phyloP scores from a whole-genome alignment of 2,113 vertebrate genomes.

The Trinectes maculatus region DNA sequence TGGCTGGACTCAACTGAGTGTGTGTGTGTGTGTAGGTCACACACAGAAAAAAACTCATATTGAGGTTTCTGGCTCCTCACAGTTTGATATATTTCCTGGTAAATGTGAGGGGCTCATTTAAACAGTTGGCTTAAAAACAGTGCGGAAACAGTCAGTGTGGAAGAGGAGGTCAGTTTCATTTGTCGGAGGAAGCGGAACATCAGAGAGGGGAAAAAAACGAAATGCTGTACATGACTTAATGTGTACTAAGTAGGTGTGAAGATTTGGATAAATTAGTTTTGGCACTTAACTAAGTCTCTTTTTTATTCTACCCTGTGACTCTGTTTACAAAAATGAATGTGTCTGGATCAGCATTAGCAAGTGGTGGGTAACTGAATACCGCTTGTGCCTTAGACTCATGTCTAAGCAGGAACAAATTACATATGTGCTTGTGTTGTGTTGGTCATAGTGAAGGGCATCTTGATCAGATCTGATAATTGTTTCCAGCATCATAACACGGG shows the following conservation, averaged over 20 bases:
- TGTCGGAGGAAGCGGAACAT: neutral
- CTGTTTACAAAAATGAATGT: neutral
- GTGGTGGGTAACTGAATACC: neutral
- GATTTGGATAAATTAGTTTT: neutral
- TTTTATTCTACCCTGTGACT: neutral
- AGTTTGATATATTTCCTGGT: constrained; percentile 8
- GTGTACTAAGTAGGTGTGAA: neutral
- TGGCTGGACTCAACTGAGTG: constrained; percentile 29
- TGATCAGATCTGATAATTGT: constrained; percentile 43
- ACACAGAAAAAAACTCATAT: neutral
- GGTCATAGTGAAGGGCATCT: constrained; percentile 21
- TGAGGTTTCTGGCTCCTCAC: neutral
- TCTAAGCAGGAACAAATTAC: no score
- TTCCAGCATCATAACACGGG: constrained; percentile 33
- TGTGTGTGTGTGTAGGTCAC: neutral
- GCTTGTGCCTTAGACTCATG: neutral
- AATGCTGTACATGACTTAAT: neutral
- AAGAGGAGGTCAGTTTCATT: constrained; percentile 18
- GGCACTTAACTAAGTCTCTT: neutral
- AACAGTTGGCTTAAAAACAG: constrained; percentile 18
- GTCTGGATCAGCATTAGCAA: neutral
- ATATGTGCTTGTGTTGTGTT: constrained; percentile 4
- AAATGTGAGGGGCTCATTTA: constrained; percentile 9
- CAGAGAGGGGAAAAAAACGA: constrained; percentile 1
- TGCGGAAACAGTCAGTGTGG: neutral